Base-by-base conservation (phyloP, 2,888 invertebrate genomes). In the Dioctria rufipes region DNA sequence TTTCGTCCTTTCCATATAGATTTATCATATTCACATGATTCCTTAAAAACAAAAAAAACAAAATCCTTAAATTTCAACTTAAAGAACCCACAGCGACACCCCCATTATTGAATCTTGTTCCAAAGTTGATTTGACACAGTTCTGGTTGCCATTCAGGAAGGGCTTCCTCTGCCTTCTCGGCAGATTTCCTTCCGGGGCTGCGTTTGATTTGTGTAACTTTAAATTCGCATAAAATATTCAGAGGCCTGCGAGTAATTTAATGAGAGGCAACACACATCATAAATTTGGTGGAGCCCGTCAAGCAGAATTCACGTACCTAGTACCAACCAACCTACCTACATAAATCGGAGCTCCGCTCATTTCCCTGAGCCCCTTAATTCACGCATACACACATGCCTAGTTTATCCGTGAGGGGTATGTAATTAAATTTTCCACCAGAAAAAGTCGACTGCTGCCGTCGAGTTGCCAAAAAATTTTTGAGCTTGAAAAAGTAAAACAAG, bases 221-320 rank as follows among this genome's bases (percentile, higher is more conserved):
- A 78, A 78, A 78, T 78, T 66, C 78, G 83, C 82, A 83, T 83
- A 83, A 83, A 84, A 83, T 83, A 84, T 84, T 84, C 83, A 84
- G 82, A 82, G 82, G 82, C 83, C 83, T 83, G 83, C 81, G 83
- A 84, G 82, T 84, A 84, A 84, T 84, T 84, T 82, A 84, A 84
- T 84, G 83, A 84, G 83, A 83, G 82, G 79, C 81, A 84, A 82
- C 84, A 84, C 84, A 84, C 83, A 84, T 84, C 84, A 83, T 84
- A 83, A 84, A 84, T 84, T 77, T 63, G 63, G 25, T 25, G 25
- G 37, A 77, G 61, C 63, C 61, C 77, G 63, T 63, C 63, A 49
- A 63, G 63, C 77, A 46, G 77, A 61, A 46, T 42, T 43, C 46
- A 43, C 66, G 63, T 51, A 71, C 3, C 54, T 39, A 54, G 39